phyloP scores from a whole-genome alignment of 2,113 vertebrate genomes.

The Pleuronectes platessa region DNA sequence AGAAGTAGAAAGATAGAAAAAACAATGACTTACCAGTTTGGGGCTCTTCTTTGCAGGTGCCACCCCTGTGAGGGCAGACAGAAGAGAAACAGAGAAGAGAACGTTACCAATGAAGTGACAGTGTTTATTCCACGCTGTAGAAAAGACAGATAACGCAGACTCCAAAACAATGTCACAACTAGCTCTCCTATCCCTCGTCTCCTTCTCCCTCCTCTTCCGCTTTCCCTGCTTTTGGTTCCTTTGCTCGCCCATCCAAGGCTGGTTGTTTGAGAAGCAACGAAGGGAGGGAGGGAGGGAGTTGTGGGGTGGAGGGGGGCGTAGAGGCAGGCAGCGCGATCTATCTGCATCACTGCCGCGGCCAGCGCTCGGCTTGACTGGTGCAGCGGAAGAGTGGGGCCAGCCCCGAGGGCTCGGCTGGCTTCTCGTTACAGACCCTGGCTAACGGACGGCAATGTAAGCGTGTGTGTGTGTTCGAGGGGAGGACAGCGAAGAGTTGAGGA shows the following conservation, averaged over 20 bases:
- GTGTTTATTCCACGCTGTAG: conserved; percentile 57
- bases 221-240: conserved; percentile 53
- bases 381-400: conserved; percentile 86
- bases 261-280: conserved; percentile 84
- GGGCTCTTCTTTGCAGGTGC: conserved; percentile 98
- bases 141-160: conserved; percentile 36
- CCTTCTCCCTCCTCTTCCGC: conserved; percentile 48
- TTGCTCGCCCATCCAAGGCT: conserved; percentile 71
- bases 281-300: conserved; percentile 46
- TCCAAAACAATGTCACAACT: conserved; percentile 83
- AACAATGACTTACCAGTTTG: conserved; percentile 92
- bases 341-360: conserved; percentile 90
- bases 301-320: conserved; percentile 46
- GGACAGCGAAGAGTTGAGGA: conserved; percentile 50
- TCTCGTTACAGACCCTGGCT: conserved; percentile 57
- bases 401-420: conserved; percentile 47
- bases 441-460: conserved; percentile 12
- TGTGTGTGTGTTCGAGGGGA: conserved; percentile 27
- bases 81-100: conserved; percentile 63
- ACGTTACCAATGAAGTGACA: conserved; percentile 66
- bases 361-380: conserved; percentile 78
- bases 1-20: neutral
- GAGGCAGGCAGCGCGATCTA: conserved; percentile 80
- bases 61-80: conserved; percentile 89
- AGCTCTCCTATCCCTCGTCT: conserved; percentile 85